Conservation (phyloP, 2,113 vertebrate species). For the Antechinus flavipes region DNA sequence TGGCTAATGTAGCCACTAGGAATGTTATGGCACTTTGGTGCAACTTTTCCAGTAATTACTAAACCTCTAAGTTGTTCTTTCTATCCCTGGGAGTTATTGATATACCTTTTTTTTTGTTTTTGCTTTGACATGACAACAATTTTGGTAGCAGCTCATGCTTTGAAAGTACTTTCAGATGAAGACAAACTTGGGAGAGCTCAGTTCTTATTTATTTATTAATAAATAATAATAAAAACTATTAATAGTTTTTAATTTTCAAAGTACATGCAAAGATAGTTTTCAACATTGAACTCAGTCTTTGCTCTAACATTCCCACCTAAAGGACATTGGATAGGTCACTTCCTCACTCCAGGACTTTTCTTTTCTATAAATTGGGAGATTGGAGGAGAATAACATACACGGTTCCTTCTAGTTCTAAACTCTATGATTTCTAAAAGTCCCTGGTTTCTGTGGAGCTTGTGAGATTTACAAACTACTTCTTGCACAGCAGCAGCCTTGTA, state of each 20-base stretch:
- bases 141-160: background rate
- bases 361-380: background rate
- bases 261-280: too few relatives aligned
- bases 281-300: background rate
- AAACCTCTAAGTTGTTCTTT: background rate
- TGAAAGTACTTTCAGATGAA: background rate
- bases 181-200: background rate
- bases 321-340: background rate
- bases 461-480: background rate
- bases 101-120: background rate
- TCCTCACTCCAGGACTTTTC: background rate
- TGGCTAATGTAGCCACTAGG: background rate
- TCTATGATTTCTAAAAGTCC: background rate
- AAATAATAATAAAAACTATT: too few relatives aligned
- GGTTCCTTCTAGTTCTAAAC: background rate
- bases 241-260: too few relatives aligned
- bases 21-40: background rate
- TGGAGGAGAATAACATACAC: background rate
- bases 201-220: background rate
- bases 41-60: background rate
- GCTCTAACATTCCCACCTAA: background rate
- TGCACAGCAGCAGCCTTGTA: background rate
- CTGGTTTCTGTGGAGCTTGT: background rate
- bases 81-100: background rate
- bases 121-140: background rate